Evolutionary conservation across 1,140 invertebrate species (phyloP).

Genomic region (Drosophila suzukii): DNA sequence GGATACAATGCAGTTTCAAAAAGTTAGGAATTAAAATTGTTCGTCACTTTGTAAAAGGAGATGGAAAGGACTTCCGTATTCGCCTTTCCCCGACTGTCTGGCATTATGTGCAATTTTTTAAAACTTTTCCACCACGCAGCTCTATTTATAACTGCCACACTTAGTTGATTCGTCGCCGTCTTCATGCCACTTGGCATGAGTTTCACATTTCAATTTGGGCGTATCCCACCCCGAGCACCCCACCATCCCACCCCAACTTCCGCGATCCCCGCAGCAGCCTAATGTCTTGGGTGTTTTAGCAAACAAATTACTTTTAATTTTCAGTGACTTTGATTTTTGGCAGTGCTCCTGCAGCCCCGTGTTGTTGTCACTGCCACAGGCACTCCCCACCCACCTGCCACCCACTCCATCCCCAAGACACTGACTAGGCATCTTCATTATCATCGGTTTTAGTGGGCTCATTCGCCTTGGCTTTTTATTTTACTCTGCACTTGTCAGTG

Average conservation of each 20-base stretch:
- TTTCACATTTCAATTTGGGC: slow-evolving; percentile 75
- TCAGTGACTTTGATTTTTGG: slow-evolving; percentile 80
- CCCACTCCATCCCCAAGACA: slow-evolving; percentile 8
- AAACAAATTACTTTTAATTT: slow-evolving; percentile 84
- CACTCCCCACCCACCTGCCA: slow-evolving; percentile 2
- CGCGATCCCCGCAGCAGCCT: slow-evolving; percentile 12
- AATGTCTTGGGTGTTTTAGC: slow-evolving; percentile 76
- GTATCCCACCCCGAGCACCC: background rate
- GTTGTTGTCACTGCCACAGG: slow-evolving; percentile 30
- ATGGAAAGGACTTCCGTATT: background rate
- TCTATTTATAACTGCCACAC: slow-evolving; percentile 74
- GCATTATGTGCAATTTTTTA: slow-evolving; percentile 15
- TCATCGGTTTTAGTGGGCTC: slow-evolving; percentile 49
- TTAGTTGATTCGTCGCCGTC: slow-evolving; percentile 28
- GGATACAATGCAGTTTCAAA: no score
- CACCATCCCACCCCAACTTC: background rate
- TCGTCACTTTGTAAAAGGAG: no score
- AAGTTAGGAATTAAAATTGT: no score
- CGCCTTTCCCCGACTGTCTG: background rate
- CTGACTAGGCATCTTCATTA: slow-evolving; percentile 79
- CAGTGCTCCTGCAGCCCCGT: slow-evolving; percentile 12
- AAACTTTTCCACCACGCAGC: slow-evolving; percentile 22
- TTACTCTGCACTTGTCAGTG: slow-evolving; percentile 68
- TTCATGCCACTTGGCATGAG: slow-evolving; percentile 69
- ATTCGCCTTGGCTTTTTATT: slow-evolving; percentile 22